Evolutionary conservation across 2,797 vertebrate species (phyloP), one percentile per base, ranked within the genome.

Genomic region (Vespertilio murinus): DNA sequence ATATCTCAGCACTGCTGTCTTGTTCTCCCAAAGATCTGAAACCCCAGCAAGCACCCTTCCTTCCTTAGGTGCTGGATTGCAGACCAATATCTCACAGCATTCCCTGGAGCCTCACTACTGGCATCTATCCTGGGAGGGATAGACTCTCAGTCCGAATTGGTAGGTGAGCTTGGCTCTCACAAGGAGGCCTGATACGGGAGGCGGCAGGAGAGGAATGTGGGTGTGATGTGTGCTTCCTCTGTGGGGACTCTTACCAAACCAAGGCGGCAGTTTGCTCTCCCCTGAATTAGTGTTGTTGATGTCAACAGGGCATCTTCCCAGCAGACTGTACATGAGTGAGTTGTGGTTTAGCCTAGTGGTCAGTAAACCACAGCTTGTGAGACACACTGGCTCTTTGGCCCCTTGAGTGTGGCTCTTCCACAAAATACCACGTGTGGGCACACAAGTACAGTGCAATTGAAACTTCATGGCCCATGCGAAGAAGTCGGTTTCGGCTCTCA

Each of bases 1-100:
- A 4, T 0, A 11, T 30, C 40, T 0, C 4, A 2, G 20, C 18
- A 6, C 38, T 11, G 20, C 2, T 23, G 54, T 20, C 35, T 17
- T 49, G 9, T 13, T 49, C 28, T 49, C 42, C 35, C n/a, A 13
- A 6, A 77, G 17, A 6, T 20, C 20, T 73, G 22, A 61, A 35
- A 7, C 13, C 8, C 3, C 52, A 54, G 22, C 1, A 14, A 28
- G 30, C 25, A 0, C 38, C 38, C 28, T 61, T 61, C 28, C 59
- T 61, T 61, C 59, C 28, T 61, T 61, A 30, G 28, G 28, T 30
- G 12, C 25, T 61, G 12, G 25, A 61, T 61, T 61, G 59, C 59
- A 30, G 13, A 30, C 59, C 59, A 30, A 13, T 25, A 30, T 25
- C 56, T 59, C 56, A 61, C 13, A 14, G 28, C 28, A 61, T 61